Conservation (phyloP, 2,113 vertebrate species). For the Crypturellus undulatus region DNA sequence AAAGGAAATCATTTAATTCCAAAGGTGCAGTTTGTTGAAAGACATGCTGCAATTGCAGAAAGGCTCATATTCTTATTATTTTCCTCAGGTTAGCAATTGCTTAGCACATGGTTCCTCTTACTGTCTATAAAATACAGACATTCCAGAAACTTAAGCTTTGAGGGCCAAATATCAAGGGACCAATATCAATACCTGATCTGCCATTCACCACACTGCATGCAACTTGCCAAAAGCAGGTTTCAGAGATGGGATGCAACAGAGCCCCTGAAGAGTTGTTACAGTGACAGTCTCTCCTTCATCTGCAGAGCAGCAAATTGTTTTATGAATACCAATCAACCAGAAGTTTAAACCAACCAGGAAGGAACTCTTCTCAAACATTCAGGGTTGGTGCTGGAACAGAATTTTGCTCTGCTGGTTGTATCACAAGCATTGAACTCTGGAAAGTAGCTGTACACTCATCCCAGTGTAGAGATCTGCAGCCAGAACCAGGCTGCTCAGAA, state of each 20-base stretch:
- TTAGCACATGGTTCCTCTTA: background rate
- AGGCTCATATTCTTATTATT: background rate
- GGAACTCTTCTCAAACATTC: background rate
- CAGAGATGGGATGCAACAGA: background rate
- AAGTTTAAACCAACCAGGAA: conserved; percentile 20
- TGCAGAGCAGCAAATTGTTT: conserved; percentile 20
- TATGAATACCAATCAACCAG: background rate
- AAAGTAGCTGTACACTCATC: conserved; percentile 21
- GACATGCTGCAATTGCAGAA: background rate
- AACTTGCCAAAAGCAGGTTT: conserved; percentile 16
- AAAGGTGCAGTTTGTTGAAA: background rate
- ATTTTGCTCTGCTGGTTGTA: background rate
- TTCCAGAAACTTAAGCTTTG: conserved; percentile 8
- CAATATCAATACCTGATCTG: conserved; percentile 24
- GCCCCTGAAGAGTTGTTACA: conserved; percentile 16
- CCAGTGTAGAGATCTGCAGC: background rate
- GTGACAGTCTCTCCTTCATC: background rate
- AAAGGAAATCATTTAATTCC: conserved; percentile 1
- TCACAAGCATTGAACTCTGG: background rate
- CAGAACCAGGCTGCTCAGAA: background rate
- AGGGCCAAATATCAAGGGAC: background rate
- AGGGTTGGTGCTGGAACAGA: background rate
- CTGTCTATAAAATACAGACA: background rate
- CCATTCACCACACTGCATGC: background rate
- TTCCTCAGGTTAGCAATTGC: background rate